Percentiles rank a stretch among this genome's conserved stretches.
Evolutionary conservation across 35 echinoderm and acorn worm genomes (phyloP).

Genomic region (Heliocidaris tuberculata): DNA sequence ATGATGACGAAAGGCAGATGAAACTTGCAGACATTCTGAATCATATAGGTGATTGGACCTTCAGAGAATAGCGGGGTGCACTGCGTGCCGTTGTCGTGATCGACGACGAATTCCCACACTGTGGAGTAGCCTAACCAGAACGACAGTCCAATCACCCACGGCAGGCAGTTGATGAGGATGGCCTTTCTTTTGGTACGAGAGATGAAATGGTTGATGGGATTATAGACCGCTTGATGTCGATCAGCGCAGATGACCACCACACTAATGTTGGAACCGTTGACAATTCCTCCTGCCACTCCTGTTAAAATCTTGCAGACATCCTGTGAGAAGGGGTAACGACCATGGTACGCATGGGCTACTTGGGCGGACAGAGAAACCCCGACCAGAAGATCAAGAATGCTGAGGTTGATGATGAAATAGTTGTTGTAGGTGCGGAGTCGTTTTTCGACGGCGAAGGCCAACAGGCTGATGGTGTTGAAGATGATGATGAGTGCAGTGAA

Average conservation of each 20-base stretch:
- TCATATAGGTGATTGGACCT: not conserved
- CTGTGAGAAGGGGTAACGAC: constrained; percentile 31
- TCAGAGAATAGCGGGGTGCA: not conserved
- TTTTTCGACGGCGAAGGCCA: constrained; percentile 39
- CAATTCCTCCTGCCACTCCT: not conserved
- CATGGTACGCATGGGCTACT: not conserved
- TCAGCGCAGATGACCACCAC: constrained; percentile 50
- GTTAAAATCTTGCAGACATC: constrained; percentile 23
- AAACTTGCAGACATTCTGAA: not conserved
- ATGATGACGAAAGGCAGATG: constrained; percentile 8
- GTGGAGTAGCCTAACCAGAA: not conserved
- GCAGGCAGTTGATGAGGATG: not conserved
- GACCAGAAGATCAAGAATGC: constrained; percentile 26
- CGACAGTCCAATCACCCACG: not conserved
- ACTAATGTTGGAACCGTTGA: not conserved
- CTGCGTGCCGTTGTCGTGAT: not conserved
- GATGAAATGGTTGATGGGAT: constrained; percentile 45
- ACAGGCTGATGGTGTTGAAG: constrained; percentile 24
- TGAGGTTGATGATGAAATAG: constrained; percentile 53
- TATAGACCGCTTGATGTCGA: constrained; percentile 37
- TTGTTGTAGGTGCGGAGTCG: constrained; percentile 50
- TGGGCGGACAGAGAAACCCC: constrained; percentile 9
- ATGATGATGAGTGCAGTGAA: constrained; percentile 17
- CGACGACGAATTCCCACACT: constrained; percentile 21
- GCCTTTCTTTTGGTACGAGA: constrained; percentile 13